Base-by-base conservation (phyloP, 2,797 vertebrate species). In the Bucorvus abyssinicus region DNA sequence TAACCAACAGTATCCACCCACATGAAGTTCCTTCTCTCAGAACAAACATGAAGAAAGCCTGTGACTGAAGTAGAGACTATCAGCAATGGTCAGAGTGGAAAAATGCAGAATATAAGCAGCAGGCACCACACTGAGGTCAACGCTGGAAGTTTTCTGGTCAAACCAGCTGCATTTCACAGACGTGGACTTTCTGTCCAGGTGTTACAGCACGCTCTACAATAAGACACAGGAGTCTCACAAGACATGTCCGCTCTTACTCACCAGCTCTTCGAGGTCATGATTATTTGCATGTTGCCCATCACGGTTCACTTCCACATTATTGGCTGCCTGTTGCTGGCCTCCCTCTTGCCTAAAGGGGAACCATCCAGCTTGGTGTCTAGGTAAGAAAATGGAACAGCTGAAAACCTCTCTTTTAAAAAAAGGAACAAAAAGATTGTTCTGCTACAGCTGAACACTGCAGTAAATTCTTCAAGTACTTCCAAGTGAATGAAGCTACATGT, bases 291-390 rank as follows among this genome's bases (percentile, higher is more conserved):
- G 98, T 42, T 97, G 94, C 24, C 98, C 98, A 5, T 99, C 98
- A 81, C 96, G 98, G 90, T 99, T 98, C 81, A 97, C 97, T 79
- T 98, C 96, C 6, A 97, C 97, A 36, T 98, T 98, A 96, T 98
- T 98, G 85, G 97, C 97, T 92, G 97, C 97, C 84, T 96, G 98
- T 27, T 98, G 98, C 5, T 98, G 98, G 64, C 98, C 98, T 69
- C 98, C 98, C 91, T 99, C 99, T 94, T 98, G 98, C 95, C 99
- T 98, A 87, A 99, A 99, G 57, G 99, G 99, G 95, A 99, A 99
- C 99, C 99, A 99, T 91, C 99, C 99, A 61, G 99, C 99, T 95
- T 99, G 99, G 92, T 99, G 99, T 94, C 99, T 99, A 82, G 19
- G 34, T 73, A 87, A 97, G 63, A 96, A 95, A 96, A 97, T 0